Conservation (phyloP, 2,113 vertebrate genomes). For the Oceanodroma tethys region DNA sequence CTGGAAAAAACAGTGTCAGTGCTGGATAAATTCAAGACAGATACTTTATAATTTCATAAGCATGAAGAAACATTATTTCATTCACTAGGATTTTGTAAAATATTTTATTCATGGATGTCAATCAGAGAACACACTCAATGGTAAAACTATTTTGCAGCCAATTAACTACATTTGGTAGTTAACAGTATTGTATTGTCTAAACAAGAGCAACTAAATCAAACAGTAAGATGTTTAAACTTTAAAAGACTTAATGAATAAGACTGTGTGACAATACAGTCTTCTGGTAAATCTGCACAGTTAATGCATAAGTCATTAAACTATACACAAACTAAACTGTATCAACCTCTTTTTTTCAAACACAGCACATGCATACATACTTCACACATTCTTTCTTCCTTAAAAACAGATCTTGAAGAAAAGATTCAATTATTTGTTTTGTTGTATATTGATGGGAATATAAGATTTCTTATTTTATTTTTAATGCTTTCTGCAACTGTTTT, state of each 20-base stretch:
- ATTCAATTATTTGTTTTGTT: not conserved
- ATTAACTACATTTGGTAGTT: not conserved
- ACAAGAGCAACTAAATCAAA: not conserved
- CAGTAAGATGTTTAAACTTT: not conserved
- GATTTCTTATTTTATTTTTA: not conserved
- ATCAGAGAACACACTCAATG: not conserved
- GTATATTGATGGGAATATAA: not conserved
- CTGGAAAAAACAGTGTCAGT: not conserved
- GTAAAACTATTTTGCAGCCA: not conserved
- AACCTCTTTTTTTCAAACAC: not conserved
- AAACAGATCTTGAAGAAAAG: not conserved
- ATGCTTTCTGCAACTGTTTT: not conserved
- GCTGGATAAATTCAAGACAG: not conserved
- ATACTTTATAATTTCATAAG: not conserved
- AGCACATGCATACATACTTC: not conserved
- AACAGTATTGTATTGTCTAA: not conserved
- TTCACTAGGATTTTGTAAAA: not conserved
- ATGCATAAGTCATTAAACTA: not conserved
- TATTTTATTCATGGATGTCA: not conserved
- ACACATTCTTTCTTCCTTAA: not conserved
- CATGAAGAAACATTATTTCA: not conserved
- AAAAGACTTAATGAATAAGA: not conserved
- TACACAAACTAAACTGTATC: not conserved
- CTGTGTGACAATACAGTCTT: not conserved
- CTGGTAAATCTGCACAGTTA: not conserved